Conservation (phyloP, 2,797 vertebrate genomes). For the Sardinella longiceps region DNA sequence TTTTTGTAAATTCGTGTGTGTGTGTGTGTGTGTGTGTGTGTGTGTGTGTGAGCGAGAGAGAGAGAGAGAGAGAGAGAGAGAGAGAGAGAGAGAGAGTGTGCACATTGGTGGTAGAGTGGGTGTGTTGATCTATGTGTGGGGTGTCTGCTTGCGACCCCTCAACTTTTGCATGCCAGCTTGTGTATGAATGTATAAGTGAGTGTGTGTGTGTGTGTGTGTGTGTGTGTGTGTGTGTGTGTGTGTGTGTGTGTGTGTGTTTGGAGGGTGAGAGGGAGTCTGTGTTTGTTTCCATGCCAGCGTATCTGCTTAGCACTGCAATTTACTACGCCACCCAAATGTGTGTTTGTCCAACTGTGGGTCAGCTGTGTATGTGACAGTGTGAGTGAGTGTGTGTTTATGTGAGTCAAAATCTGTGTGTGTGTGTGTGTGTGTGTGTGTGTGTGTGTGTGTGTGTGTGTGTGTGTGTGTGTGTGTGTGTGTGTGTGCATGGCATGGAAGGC, state of each 20-base stretch:
- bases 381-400: background rate
- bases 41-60: constrained; percentile 37
- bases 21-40: background rate
- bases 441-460: background rate
- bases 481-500: background rate
- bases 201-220: constrained; percentile 33
- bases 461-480: background rate
- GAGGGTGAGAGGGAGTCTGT: background rate
- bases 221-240: constrained; percentile 40
- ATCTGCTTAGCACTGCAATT: constrained; percentile 24
- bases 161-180: constrained; percentile 8
- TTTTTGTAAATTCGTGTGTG: constrained; percentile 12
- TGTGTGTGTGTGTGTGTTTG: background rate
- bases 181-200: background rate
- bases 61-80: constrained; percentile 63
- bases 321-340: constrained; percentile 18
- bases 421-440: background rate
- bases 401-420: background rate
- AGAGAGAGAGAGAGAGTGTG: constrained; percentile 43
- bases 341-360: constrained; percentile 22
- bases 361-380: background rate
- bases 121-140: constrained; percentile 57
- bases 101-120: constrained; percentile 53
- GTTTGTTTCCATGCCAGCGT: constrained; percentile 20
- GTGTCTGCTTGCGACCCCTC: constrained; percentile 31